A percentile compares a stretch with the other conserved stretches of the same genome.
Conservation (phyloP, 2,113 vertebrate genomes). For the Uropsilus gracilis region DNA sequence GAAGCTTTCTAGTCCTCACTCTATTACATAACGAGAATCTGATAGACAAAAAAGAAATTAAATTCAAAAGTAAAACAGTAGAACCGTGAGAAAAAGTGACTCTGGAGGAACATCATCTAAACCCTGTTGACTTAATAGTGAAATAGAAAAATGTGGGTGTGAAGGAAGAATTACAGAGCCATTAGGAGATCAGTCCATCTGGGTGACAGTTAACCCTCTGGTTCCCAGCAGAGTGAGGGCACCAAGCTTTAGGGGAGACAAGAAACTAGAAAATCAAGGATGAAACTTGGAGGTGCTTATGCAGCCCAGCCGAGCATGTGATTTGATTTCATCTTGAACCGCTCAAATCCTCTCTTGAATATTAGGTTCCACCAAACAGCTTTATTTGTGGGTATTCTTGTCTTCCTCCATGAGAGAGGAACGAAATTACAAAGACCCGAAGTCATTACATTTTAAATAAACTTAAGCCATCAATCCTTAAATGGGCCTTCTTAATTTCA, state of each 20-base stretch:
- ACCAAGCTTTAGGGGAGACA: neutral
- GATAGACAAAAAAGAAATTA: constrained; percentile 16
- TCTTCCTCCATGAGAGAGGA: constrained; percentile 17
- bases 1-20: neutral
- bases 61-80: constrained; percentile 1
- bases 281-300: neutral
- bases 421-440: constrained; percentile 57
- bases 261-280: neutral
- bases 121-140: neutral
- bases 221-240: neutral
- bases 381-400: constrained; percentile 45
- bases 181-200: neutral
- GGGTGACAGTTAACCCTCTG: neutral
- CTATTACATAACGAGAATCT: neutral
- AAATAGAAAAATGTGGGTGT: neutral
- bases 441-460: constrained; percentile 66
- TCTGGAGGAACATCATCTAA: neutral
- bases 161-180: neutral
- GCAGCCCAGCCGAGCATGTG: constrained; percentile 9
- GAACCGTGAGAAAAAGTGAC: neutral
- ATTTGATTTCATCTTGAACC: constrained; percentile 49
- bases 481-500: constrained; percentile 42
- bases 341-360: constrained; percentile 37
- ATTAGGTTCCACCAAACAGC: constrained; percentile 36
- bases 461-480: constrained; percentile 50